Conservation (phyloP, 2,888 invertebrate species). For the Malachius bipustulatus region DNA sequence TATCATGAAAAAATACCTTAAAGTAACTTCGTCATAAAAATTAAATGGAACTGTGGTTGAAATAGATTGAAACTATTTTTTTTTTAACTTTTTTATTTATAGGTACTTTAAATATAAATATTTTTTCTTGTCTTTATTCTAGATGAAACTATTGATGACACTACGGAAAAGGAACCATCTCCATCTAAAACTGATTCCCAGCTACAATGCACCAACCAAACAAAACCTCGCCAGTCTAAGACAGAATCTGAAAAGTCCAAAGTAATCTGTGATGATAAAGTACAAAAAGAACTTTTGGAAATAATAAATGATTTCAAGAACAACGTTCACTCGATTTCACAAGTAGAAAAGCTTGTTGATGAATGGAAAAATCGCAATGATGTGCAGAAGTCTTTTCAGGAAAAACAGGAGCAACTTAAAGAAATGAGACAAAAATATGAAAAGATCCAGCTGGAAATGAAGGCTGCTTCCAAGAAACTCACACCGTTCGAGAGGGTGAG, state of each 20-base stretch:
- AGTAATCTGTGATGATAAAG: constrained; percentile 35
- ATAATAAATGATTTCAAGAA: constrained; percentile 84
- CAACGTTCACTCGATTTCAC: constrained; percentile 72
- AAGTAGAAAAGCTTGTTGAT: constrained; percentile 74
- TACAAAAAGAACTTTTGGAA: constrained; percentile 71
- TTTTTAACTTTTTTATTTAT: no score
- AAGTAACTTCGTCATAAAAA: no score
- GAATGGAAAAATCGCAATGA: constrained; percentile 81
- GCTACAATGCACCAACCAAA: no score
- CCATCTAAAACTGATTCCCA: no score
- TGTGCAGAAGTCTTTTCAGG: constrained; percentile 73
- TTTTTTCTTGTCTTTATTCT: no score
- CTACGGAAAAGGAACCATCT: no score
- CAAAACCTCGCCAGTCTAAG: no score
- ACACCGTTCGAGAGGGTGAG: constrained; percentile 67
- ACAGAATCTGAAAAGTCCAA: constrained; percentile 6
- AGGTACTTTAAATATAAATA: no score
- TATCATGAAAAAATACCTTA: no score
- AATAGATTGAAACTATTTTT: no score
- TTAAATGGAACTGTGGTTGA: no score
- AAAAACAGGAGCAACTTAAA: constrained; percentile 71
- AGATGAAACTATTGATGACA: no score
- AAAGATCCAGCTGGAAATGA: constrained; percentile 65
- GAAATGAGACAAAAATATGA: constrained; percentile 74
- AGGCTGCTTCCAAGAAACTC: constrained; percentile 60